Evolutionary conservation across 2,888 invertebrate species (phyloP), one percentile per base, ranked within the genome.

Genomic region (Drosophila affinis): DNA sequence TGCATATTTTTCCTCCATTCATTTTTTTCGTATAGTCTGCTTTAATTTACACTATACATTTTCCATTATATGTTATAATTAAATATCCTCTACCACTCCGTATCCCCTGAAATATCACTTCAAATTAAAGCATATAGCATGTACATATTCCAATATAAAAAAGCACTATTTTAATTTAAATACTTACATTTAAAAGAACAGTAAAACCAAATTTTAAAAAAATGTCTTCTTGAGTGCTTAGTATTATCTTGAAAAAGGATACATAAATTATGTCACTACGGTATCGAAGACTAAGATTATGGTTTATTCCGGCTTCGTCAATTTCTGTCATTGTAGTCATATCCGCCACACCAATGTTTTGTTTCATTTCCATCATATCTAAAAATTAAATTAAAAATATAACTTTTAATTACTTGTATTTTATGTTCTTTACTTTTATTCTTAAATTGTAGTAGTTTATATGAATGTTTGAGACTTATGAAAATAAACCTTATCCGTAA

Each of bases 261-360:
- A 97, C 98, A 92, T 98, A 98, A 91, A 98, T 97, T 89, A 96
- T 94, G 93, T 98, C 96, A 90, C 95, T 94, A 83, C 94, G 93
- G 93, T 98, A 98, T 89, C 98, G 95, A 77, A 95, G 94, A 92
- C 95, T 95, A 63, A 98, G 94, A 93, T 98, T 98, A 89, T 95
- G 94, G 93, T 98, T 98, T 93, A 98, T 97, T 91, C 96, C 96
- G 81, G 94, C 94, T 92, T 98, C 97, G 84, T 97, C 96, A 92
- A 98, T 96, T 93, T 97, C 95, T 81, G 97, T 96, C 93, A 98
- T 96, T 91, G 96, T 93, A 70, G 97, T 97, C 97, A 98, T 97
- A 93, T 98, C 98, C 89, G 96, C 95, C 89, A 97, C 96, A 78
- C 97, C 97, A 92, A 95, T 94, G 90, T 95, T 95, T 75, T 76